Evolutionary conservation across 2,797 vertebrate species (phyloP).

Genomic region (Meda fulgida): DNA sequence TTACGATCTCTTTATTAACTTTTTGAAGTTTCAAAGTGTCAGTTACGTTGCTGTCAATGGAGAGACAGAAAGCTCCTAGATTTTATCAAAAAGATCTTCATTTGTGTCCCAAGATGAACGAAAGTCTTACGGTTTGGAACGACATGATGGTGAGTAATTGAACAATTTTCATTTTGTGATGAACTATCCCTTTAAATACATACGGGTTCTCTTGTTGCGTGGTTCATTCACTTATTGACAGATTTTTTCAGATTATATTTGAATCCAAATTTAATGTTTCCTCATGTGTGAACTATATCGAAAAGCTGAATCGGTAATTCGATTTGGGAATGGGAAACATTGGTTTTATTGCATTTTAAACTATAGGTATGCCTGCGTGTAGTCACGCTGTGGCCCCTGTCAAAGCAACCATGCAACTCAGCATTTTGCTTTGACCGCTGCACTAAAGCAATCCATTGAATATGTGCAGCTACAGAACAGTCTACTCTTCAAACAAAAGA

Average conservation of each 20-base stretch:
- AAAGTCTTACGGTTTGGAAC: no score
- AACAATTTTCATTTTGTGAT: no score
- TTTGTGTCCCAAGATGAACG: no score
- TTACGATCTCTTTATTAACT: no score
- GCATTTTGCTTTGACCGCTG: slow-evolving; percentile 77
- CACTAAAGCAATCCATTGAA: slow-evolving; percentile 78
- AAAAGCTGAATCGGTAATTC: background rate
- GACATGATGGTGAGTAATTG: no score
- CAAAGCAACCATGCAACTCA: slow-evolving; percentile 78
- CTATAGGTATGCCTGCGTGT: slow-evolving; percentile 57
- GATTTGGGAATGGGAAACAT: background rate
- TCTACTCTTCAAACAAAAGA: slow-evolving; percentile 69
- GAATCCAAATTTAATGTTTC: background rate
- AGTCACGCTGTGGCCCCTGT: slow-evolving; percentile 52
- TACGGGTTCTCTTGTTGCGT: background rate
- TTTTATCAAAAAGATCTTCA: no score
- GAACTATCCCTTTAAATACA: no score
- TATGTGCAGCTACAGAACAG: slow-evolving; percentile 74
- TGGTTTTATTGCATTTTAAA: slow-evolving; percentile 15
- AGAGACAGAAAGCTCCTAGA: no score
- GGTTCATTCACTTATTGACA: background rate
- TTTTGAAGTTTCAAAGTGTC: no score
- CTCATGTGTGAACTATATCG: background rate
- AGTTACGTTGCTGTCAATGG: no score
- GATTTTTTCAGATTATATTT: background rate